Evolutionary conservation across 1,140 invertebrate species (phyloP), one percentile per base, ranked within the genome.

Genomic region (Temnothorax curvispinosus): DNA sequence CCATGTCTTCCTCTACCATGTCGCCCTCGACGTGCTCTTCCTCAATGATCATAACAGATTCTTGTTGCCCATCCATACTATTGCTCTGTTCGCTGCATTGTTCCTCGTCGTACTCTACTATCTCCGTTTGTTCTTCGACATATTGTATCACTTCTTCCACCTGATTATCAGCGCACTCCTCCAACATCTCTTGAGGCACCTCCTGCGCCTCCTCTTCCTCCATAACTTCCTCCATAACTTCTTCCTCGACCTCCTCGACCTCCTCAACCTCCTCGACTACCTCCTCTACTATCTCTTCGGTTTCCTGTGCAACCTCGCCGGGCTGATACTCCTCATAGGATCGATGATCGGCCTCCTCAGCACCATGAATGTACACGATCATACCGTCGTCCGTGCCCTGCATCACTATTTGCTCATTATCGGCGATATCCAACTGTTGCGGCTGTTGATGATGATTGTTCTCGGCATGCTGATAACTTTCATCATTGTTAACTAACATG

Each of bases 51-150:
- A 92, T 94, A 2, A 94, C 92, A 1, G 92, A 91, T 52, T 93
- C 93, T 7, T 93, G 93, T 3, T 64, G 54, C 8, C 91, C 92
- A 32, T 91, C 91, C 7, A 89, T 89, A 50, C 71, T 69, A 7
- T 88, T 90, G 44, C 87, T 92, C 27, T 88, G 89, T 60, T 92
- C 92, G 27, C 88, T 89, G 21, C 92, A 89, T 75, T 93, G 92
- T 9, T 93, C 88, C 9, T 94, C 94, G 1, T 95, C 92, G 44
- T 95, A 95, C 65, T 95, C 94, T 1, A 95, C 93, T 60, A 95
- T 95, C 81, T 95, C 95, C 0, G 95, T 95, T 81, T 95, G 94
- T 65, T 95, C 95, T 50, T 94, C 94, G 2, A 95, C 94, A 38
- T 95, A 95, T 27, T 95, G 94, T 87, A 95, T 94, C 1, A 94